Evolutionary conservation across 2,797 vertebrate genomes (phyloP), one percentile per base, ranked within the genome.

Genomic region (Potorous gilbertii): DNA sequence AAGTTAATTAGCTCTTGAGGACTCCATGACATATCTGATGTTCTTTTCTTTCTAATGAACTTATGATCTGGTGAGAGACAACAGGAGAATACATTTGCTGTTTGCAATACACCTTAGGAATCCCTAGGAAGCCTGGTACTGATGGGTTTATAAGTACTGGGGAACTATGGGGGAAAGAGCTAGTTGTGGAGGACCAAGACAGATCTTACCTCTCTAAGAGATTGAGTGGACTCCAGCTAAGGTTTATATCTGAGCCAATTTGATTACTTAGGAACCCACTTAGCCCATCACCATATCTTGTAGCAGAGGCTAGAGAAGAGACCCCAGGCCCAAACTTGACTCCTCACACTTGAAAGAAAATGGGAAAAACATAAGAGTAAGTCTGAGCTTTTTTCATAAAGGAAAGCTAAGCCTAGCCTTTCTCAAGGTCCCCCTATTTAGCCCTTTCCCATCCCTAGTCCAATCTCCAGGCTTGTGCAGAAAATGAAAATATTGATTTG

Each of bases 401-500:
- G 55, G 91, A 94, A 94, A 94, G n/a, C 93, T 11, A 21, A 91
- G 90, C 93, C 94, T 0, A 9, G 81, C 56, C 93, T 21, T 50
- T 31, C 55, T 54, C 55, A 12, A 28, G 92, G 34, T 62, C 34
- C 52, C 40, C 34, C 13, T 56, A 34, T 74, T 62, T n/a, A 31
- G 52, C 57, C 29, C 16, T 59, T 55, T 74, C 91, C 93, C 91
- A 1, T 24, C 52, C 0, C 87, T 50, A 4, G 24, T 46, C 3
- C 74, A 50, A 87, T 90, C 90, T 74, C 89, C 92, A 55, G 55
- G 92, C 40, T 87, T 31, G 28, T 57, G 54, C 57, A 46, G 96
- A 97, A 94, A 98, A 97, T 59, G 96, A 97, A 97, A 97, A 98
- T 96, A 97, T 96, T 97, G 96, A 96, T 96, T 96, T 90, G 92